Evolutionary conservation across 2,113 vertebrate genomes (phyloP).

Genomic region (Macquaria australasica): DNA sequence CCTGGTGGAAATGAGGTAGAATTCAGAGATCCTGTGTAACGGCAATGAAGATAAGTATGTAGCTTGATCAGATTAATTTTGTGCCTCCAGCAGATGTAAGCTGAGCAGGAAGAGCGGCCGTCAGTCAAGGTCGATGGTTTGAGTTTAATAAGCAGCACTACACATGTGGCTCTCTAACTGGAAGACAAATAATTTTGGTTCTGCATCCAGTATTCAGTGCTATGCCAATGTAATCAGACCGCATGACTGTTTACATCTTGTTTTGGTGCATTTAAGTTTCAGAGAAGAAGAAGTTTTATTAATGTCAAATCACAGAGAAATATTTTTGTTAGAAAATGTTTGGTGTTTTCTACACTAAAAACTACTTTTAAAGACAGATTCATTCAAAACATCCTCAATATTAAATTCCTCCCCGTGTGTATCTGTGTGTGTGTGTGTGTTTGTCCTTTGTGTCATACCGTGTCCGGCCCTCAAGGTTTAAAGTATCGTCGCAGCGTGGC

Average conservation of each 20-base stretch:
- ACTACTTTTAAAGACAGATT: not conserved
- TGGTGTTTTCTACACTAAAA: not conserved
- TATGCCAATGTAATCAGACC: not conserved
- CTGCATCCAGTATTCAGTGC: not conserved
- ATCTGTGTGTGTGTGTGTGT: not conserved
- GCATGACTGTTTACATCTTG: not conserved
- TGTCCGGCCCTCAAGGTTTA: conserved; percentile 84
- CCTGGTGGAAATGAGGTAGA: not conserved
- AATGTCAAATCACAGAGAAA: not conserved
- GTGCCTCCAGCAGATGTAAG: not conserved
- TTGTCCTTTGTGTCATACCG: not conserved
- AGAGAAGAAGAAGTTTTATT: not conserved
- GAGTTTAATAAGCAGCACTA: not conserved
- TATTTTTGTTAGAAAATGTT: not conserved
- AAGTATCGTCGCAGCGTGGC: conserved; percentile 93
- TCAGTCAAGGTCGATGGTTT: not conserved
- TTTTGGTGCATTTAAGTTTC: not conserved
- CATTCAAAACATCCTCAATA: not conserved
- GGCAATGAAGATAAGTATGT: not conserved
- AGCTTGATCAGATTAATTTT: not conserved
- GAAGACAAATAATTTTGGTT: not conserved
- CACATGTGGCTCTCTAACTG: not conserved
- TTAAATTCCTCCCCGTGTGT: not conserved
- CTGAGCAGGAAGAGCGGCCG: not conserved
- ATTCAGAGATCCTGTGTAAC: not conserved